Conservation (phyloP, 1,140 invertebrate species). For the Caligus rogercresseyi region DNA sequence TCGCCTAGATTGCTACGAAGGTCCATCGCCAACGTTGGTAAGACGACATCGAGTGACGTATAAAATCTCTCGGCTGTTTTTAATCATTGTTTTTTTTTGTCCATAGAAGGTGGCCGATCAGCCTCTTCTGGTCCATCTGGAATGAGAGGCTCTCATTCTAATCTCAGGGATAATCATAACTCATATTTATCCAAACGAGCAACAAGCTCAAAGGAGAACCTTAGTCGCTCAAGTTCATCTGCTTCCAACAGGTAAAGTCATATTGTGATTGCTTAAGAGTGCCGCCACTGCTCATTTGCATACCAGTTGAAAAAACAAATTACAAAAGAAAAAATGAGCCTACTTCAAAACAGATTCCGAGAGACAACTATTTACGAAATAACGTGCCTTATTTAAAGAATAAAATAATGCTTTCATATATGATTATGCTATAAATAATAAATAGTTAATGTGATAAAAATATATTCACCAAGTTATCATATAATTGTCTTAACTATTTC, state of each 20-base stretch:
- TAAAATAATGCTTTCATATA: not conserved
- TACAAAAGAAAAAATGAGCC: not conserved
- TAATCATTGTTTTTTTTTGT: not conserved
- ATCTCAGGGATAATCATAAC: not conserved
- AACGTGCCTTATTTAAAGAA: not conserved
- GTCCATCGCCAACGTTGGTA: not conserved
- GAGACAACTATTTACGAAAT: no score
- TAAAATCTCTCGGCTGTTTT: not conserved
- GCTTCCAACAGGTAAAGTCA: slow-evolving; percentile 6
- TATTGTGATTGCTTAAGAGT: not conserved
- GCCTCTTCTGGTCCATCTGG: not conserved
- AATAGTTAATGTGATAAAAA: no score
- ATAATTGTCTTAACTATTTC: no score
- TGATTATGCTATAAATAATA: no score
- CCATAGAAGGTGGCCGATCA: not conserved
- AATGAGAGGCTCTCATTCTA: not conserved
- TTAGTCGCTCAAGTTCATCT: slow-evolving; percentile 18
- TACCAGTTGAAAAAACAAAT: not conserved
- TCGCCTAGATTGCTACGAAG: slow-evolving; percentile 3
- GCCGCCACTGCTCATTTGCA: not conserved
- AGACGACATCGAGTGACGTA: not conserved
- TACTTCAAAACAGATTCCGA: not conserved
- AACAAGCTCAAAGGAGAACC: slow-evolving; percentile 17
- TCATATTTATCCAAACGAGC: not conserved
- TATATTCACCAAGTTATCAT: no score